phyloP scores from a whole-genome alignment of 2,888 invertebrate genomes.

The Mesochorus sp. region DNA sequence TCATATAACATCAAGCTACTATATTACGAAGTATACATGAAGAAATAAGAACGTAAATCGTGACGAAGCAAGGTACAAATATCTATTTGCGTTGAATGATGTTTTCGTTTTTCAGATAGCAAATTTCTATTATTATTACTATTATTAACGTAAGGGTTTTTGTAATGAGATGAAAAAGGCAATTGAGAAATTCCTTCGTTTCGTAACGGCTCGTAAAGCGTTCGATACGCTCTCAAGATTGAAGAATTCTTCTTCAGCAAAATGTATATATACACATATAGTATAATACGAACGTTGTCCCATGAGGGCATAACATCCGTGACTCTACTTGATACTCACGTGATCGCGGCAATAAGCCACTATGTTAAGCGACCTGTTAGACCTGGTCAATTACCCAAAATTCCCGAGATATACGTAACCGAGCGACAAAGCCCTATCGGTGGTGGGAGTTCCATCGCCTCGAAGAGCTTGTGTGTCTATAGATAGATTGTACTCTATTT shows the following conservation, averaged over 20 bases:
- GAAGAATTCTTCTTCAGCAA: conserved; percentile 8
- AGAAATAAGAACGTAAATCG: too few relatives aligned
- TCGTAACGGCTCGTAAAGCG: conserved; percentile 33
- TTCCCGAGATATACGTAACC: conserved; percentile 57
- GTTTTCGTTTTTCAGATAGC: background rate
- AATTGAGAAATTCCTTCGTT: conserved; percentile 33
- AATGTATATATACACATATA: background rate
- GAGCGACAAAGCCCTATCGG: conserved; percentile 52
- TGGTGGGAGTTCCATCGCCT: conserved; percentile 44
- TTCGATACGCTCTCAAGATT: conserved; percentile 33
- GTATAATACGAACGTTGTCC: background rate
- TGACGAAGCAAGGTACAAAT: too few relatives aligned
- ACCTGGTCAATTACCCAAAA: conserved; percentile 69
- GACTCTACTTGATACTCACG: background rate
- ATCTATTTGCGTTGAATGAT: too few relatives aligned
- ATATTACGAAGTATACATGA: too few relatives aligned
- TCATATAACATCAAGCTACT: too few relatives aligned
- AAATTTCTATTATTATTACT: background rate
- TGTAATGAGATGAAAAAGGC: background rate
- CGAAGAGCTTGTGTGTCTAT: conserved; percentile 18
- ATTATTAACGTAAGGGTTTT: too few relatives aligned
- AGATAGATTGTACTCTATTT: background rate
- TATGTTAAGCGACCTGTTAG: conserved; percentile 63
- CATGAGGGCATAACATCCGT: conserved; percentile 40
- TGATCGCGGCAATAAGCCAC: conserved; percentile 35